Percentiles rank a stretch among this genome's conserved stretches.
Evolutionary conservation across 1,140 invertebrate species (phyloP).

Genomic region (Streblospio benedicti): DNA sequence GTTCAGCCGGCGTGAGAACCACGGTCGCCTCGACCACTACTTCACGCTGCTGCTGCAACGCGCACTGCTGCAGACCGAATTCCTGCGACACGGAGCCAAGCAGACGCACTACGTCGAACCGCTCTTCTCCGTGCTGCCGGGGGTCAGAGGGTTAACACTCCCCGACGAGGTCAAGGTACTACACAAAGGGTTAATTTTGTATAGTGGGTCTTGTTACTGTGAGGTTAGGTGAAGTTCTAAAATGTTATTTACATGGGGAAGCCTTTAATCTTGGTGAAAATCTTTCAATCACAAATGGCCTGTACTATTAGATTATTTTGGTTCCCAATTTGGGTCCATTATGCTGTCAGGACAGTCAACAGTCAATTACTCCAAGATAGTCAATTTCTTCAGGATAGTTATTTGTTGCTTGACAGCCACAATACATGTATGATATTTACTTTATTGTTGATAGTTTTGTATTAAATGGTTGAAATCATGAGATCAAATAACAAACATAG

Average conservation of each 20-base stretch:
- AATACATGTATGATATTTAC: neutral
- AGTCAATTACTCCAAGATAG: no score
- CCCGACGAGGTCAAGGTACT: constrained; percentile 20
- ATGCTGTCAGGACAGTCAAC: no score
- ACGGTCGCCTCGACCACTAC: constrained; percentile 19
- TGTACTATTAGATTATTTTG: neutral
- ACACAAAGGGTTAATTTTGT: no score
- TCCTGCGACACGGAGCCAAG: neutral
- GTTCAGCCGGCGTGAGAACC: constrained; percentile 11
- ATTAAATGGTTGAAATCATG: no score
- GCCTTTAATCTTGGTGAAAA: no score
- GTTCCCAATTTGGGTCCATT: no score
- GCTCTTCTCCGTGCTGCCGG: constrained; percentile 10
- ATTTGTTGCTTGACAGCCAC: no score
- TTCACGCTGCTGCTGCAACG: constrained; percentile 21
- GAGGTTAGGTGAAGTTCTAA: no score
- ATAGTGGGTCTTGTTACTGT: no score
- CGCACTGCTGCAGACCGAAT: constrained; percentile 6
- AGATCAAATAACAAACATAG: no score
- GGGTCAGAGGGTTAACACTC: constrained; percentile 17
- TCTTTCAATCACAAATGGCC: neutral
- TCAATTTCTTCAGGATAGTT: no score
- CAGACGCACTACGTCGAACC: neutral
- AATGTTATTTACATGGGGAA: no score
- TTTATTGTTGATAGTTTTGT: neutral